phyloP scores from a whole-genome alignment of 2,113 vertebrate species.

The Hippopotamus amphibius region DNA sequence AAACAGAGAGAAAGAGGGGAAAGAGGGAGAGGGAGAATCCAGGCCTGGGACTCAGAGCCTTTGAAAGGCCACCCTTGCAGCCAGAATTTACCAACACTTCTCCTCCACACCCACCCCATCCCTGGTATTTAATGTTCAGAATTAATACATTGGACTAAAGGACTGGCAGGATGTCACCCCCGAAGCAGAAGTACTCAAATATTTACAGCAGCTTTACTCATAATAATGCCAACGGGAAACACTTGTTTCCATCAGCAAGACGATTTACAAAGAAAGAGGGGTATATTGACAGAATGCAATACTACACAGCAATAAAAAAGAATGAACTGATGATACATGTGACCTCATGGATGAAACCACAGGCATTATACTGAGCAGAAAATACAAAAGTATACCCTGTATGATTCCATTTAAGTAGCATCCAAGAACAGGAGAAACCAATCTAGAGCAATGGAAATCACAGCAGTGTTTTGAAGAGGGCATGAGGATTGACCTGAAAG shows the following conservation, averaged over 20 bases:
- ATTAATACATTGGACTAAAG: neutral
- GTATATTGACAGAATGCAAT: neutral
- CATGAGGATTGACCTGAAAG: neutral
- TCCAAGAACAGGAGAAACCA: neutral
- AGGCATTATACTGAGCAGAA: neutral
- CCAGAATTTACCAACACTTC: neutral
- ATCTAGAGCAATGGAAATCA: neutral
- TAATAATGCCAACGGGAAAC: neutral
- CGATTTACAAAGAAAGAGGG: too few species aligned
- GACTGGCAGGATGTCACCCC: too few species aligned
- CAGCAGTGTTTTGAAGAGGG: neutral
- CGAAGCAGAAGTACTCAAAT: neutral
- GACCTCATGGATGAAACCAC: rapidly evolving
- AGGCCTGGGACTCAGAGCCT: neutral
- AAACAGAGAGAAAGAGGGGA: neutral
- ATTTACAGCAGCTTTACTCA: neutral
- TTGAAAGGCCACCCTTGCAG: neutral
- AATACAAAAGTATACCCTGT: too few species aligned
- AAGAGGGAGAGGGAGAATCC: neutral
- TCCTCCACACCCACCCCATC: too few species aligned
- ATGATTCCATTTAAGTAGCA: neutral
- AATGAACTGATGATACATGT: rapidly evolving
- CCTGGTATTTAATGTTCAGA: rapidly evolving
- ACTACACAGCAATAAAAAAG: neutral
- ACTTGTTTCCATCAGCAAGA: neutral